These are phyloP conservation scores for Orchesella flavescens DNA, from an alignment of 2,888 invertebrate genomes.

Conservation along the genomic window DNA sequence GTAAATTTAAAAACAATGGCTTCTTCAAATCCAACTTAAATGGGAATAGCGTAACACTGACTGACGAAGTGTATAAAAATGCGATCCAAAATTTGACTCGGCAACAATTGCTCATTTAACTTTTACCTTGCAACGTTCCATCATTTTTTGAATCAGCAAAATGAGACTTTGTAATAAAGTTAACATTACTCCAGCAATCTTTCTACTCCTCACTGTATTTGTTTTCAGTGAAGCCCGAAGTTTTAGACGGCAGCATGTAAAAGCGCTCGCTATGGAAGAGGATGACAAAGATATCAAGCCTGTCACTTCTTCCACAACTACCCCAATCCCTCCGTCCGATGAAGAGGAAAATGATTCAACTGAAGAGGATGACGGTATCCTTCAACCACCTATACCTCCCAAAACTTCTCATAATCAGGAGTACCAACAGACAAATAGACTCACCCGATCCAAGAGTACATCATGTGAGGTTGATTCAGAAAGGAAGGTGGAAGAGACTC, in stretches of 20 bases:
- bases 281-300: slow-evolving; percentile 34
- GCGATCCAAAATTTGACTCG: neutral
- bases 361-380: neutral
- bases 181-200: no score
- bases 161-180: no score
- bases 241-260: slow-evolving; percentile 32
- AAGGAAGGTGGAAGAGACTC: slow-evolving; percentile 6
- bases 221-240: slow-evolving; percentile 20
- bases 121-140: neutral
- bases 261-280: slow-evolving; percentile 22
- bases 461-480: neutral
- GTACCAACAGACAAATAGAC: neutral
- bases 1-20: no score
- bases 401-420: slow-evolving; percentile 1
- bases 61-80: slow-evolving; percentile 29
- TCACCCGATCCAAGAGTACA: neutral
- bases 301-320: neutral
- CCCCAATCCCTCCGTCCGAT: neutral
- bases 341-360: neutral
- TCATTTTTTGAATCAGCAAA: no score
- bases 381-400: neutral
- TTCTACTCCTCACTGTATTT: neutral
- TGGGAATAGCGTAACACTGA: no score
- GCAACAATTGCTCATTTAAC: no score
- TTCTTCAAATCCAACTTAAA: no score